These are phyloP conservation scores for Tapirus terrestris DNA, from an alignment of 2,113 vertebrate species.

Conservation along the genomic window DNA sequence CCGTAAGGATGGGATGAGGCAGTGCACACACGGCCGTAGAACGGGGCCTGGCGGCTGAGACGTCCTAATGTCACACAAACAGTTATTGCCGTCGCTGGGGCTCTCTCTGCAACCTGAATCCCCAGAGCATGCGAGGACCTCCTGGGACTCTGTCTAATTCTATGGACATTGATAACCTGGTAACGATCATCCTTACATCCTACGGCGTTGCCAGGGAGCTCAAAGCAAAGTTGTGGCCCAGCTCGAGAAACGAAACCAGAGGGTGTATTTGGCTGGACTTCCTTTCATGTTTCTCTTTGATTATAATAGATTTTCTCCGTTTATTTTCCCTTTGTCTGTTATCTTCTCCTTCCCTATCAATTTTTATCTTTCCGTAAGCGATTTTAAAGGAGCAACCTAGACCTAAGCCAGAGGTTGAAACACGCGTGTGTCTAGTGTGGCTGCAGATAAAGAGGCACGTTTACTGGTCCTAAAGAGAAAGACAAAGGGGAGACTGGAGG, in stretches of 20 bases:
- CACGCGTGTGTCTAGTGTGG: background rate
- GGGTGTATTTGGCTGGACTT: background rate
- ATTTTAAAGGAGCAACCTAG: background rate
- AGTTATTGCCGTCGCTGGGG: too few species aligned
- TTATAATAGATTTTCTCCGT: background rate
- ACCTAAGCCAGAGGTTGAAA: background rate
- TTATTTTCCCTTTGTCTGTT: too few species aligned
- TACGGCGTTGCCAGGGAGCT: too few species aligned
- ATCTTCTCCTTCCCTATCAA: too few species aligned
- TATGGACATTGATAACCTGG: background rate
- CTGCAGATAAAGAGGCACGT: background rate
- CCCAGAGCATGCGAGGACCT: background rate
- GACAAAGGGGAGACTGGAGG: too few species aligned
- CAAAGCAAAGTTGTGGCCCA: background rate
- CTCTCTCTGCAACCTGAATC: background rate
- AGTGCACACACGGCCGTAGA: too few species aligned
- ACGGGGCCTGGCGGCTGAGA: too few species aligned
- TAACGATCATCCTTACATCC: background rate
- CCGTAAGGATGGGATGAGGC: too few species aligned
- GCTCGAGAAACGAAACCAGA: background rate
- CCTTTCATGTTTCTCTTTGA: background rate
- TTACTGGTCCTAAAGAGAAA: too few species aligned
- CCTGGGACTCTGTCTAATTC: background rate
- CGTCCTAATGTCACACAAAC: too few species aligned
- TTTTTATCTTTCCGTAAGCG: background rate